These are phyloP conservation scores for Melangyna quadrimaculata DNA, from an alignment of 2,888 invertebrate species.

Conservation along the genomic window DNA sequence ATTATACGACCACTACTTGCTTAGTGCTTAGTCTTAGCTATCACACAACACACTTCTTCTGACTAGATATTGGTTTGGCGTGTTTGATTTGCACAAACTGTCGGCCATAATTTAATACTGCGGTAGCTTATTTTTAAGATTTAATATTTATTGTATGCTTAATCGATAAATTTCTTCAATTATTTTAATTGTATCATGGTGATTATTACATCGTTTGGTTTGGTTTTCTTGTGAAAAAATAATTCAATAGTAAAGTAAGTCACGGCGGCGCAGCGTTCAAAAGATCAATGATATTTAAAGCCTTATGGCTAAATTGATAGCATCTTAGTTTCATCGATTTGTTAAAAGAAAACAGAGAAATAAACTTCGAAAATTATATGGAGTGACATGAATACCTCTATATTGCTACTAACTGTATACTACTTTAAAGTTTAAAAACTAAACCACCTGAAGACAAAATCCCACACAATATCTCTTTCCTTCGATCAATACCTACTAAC, in stretches of 20 bases:
- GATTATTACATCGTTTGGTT: conserved; percentile 49
- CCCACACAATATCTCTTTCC: neutral
- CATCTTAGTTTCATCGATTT: no score
- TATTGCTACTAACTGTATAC: neutral
- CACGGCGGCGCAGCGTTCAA: no score
- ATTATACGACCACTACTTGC: neutral
- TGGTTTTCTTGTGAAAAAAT: conserved; percentile 20
- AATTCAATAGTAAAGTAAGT: conserved; percentile 10
- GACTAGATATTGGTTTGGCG: neutral
- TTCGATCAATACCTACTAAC: neutral
- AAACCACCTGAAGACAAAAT: neutral
- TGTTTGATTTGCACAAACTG: conserved; percentile 7
- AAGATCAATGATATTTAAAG: neutral
- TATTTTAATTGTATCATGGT: conserved; percentile 63
- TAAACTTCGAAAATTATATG: neutral
- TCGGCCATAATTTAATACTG: conserved; percentile 5
- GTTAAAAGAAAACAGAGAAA: neutral
- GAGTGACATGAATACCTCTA: neutral
- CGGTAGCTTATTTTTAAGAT: conserved; percentile 4
- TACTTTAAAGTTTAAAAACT: neutral
- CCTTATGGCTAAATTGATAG: no score
- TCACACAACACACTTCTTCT: neutral
- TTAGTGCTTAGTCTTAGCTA: neutral
- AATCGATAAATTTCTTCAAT: conserved; percentile 45
- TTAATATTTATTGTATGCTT: neutral